phyloP scores from a whole-genome alignment of 1,140 invertebrate species.

The Zelostemma sp. region DNA sequence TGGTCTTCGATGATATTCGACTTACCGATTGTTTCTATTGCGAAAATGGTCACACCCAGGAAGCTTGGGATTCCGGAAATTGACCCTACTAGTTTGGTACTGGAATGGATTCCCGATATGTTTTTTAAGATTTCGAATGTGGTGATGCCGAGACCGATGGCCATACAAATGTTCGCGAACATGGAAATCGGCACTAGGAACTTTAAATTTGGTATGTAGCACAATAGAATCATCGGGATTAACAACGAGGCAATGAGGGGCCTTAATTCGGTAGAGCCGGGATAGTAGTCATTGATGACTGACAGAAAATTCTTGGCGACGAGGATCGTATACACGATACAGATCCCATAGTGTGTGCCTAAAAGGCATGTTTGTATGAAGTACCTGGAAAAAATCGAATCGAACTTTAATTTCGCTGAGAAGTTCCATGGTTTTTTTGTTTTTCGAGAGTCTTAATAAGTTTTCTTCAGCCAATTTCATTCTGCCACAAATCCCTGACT shows the following conservation, averaged over 20 bases:
- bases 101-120: slow-evolving; percentile 65
- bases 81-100: slow-evolving; percentile 61
- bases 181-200: slow-evolving; percentile 85
- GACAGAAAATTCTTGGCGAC: slow-evolving; percentile 81
- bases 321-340: slow-evolving; percentile 86
- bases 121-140: slow-evolving; percentile 81
- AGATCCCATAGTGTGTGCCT: slow-evolving; percentile 85
- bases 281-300: slow-evolving; percentile 72
- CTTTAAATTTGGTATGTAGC: slow-evolving; percentile 84
- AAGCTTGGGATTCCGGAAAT: slow-evolving; percentile 76
- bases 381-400: slow-evolving; percentile 47
- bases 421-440: too few species aligned
- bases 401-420: background rate
- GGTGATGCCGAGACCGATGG: slow-evolving; percentile 80
- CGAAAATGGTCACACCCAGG: slow-evolving; percentile 84
- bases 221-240: slow-evolving; percentile 79
- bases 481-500: too few species aligned
- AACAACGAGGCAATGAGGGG: slow-evolving; percentile 74
- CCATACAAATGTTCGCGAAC: slow-evolving; percentile 86
- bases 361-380: slow-evolving; percentile 72
- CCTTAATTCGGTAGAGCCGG: slow-evolving; percentile 56
- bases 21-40: slow-evolving; percentile 88
- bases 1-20: too few species aligned
- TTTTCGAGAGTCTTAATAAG: too few species aligned
- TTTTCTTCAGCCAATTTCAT: too few species aligned